Evolutionary conservation across 2,888 invertebrate genomes (phyloP).

Genomic region (Argyresthia goedartella): DNA sequence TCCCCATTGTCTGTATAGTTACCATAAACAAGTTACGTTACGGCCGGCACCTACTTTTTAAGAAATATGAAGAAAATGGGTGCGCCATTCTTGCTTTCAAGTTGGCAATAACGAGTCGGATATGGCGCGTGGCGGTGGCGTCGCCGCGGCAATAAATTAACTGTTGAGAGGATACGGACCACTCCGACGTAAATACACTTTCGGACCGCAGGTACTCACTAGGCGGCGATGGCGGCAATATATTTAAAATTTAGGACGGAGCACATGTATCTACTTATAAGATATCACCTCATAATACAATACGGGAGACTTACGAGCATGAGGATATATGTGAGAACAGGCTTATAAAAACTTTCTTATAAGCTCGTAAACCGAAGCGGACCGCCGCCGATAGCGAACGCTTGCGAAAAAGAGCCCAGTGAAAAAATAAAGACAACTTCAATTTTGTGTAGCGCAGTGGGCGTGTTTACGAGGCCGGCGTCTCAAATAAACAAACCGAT

Average conservation of each 20-base stretch:
- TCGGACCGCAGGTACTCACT: neutral
- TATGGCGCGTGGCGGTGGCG: slow-evolving; percentile 65
- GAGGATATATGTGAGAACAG: neutral
- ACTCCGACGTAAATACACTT: neutral
- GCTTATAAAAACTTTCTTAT: slow-evolving; percentile 7
- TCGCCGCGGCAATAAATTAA: slow-evolving; percentile 64
- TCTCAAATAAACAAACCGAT: slow-evolving; percentile 60
- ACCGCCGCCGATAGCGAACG: slow-evolving; percentile 8
- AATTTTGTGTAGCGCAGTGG: slow-evolving; percentile 55
- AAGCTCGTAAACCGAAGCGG: slow-evolving; percentile 10
- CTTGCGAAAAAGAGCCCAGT: slow-evolving; percentile 32
- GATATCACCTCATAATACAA: too few relatives aligned
- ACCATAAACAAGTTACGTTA: slow-evolving; percentile 29
- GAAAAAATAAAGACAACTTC: slow-evolving; percentile 50
- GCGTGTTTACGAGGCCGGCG: slow-evolving; percentile 59
- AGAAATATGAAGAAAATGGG: slow-evolving; percentile 61
- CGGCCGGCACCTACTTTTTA: slow-evolving; percentile 49
- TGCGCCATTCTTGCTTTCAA: slow-evolving; percentile 63
- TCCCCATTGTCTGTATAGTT: neutral
- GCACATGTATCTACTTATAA: too few relatives aligned
- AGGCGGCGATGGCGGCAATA: too few relatives aligned
- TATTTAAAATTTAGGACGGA: too few relatives aligned
- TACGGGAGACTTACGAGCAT: neutral
- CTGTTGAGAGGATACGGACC: slow-evolving; percentile 18
- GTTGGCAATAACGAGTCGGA: slow-evolving; percentile 65